Evolutionary conservation across 2,113 vertebrate genomes (phyloP), one percentile per base, ranked within the genome.

Genomic region (Dendropsophus ebraccatus): DNA sequence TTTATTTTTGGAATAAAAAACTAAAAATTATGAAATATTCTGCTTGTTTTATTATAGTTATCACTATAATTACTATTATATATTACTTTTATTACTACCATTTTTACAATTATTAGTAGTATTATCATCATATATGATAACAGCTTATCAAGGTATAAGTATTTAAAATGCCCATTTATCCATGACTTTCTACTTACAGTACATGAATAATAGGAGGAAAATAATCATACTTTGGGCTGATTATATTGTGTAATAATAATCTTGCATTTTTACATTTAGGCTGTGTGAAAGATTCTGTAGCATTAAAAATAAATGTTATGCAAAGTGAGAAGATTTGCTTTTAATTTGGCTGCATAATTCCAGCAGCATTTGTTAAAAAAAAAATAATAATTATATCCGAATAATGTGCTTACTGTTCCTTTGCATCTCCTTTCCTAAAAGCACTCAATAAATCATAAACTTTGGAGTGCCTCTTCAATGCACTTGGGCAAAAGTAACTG

Each of bases 381-480:
- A 82, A 70, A 78, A 41, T 9, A 0, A 41, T 41, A 41, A 41
- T 5, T 41, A 35, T 23, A 58, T 30, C 50, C 35, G 50, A 83
- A 54, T 83, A 83, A 73, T 52, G 50, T 62, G 54, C 54, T 60
- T 45, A 37, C 32, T 58, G 37, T 73, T 76, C 41, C 16, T 67
- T 67, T 67, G 60, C 73, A 37, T 80, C 54, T 21, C 41, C 25
- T 85, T 80, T 86, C 47, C 47, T 79, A 86, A 80, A 86, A 79
- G 49, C 75, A 86, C 21, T 79, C 75, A 86, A 79, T 86, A 80
- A 80, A 86, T 86, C 75, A 85, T 85, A 86, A 79, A 79, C 62
- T 79, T 79, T 86, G 76, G 75, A 86, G 75, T 80, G 76, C 47
- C 75, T 79, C 74, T 80, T 70, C 76, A 70, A 21, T 86, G 84